Evolutionary conservation across 1,140 invertebrate species (phyloP).

Genomic region (Caerostris darwini): DNA sequence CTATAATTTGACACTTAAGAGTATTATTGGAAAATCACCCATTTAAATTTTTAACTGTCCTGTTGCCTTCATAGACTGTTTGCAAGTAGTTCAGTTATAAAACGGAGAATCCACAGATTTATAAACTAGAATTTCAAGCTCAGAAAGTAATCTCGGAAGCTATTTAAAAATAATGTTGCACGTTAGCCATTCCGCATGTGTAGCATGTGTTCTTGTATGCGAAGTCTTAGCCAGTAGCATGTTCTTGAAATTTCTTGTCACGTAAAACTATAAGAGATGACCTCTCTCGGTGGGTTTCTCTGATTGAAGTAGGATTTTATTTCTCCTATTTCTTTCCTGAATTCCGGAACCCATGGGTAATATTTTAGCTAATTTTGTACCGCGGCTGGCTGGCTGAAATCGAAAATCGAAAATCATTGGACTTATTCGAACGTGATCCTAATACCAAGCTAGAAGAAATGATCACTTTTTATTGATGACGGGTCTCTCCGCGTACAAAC

Average conservation of each 20-base stretch:
- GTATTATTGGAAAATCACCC: too few relatives aligned
- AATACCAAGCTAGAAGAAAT: neutral
- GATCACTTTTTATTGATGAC: slow-evolving; percentile 19
- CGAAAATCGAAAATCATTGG: slow-evolving; percentile 34
- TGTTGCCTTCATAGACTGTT: too few relatives aligned
- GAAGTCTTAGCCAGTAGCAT: neutral
- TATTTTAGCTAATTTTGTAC: slow-evolving; percentile 22
- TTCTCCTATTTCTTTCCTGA: neutral
- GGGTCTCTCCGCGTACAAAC: neutral
- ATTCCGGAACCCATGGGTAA: neutral
- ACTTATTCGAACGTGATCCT: neutral
- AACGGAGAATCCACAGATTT: too few relatives aligned
- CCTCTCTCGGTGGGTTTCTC: neutral
- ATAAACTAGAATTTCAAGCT: too few relatives aligned
- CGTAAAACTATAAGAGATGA: slow-evolving; percentile 2
- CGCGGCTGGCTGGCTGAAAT: neutral
- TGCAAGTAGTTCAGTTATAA: too few relatives aligned
- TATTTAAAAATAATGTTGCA: too few relatives aligned
- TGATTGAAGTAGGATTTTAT: slow-evolving; percentile 2
- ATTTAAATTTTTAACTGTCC: too few relatives aligned
- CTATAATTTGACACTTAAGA: too few relatives aligned
- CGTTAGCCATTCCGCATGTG: too few relatives aligned
- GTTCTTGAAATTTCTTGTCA: neutral
- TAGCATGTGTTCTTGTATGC: neutral
- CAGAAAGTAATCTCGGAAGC: too few relatives aligned